These are phyloP conservation scores for Ichneumoninae sp. DNA, from an alignment of 2,888 invertebrate genomes.

Conservation along the genomic window DNA sequence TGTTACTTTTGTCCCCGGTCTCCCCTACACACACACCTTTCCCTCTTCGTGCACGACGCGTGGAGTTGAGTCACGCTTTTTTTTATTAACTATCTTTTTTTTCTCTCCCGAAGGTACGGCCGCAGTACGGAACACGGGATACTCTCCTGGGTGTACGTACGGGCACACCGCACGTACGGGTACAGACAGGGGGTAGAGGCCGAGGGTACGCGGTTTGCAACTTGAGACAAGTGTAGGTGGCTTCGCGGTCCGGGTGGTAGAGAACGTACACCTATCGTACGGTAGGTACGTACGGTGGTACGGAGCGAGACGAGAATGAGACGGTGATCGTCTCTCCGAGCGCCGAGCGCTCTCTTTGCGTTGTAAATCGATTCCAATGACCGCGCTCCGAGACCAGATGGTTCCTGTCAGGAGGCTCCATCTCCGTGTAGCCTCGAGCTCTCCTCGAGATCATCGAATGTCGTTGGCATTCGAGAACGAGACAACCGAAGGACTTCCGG, in stretches of 20 bases:
- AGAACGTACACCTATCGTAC: constrained; percentile 63
- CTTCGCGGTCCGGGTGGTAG: constrained; percentile 67
- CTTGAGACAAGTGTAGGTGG: constrained; percentile 75
- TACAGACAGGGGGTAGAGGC: background rate
- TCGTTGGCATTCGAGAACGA: constrained; percentile 11
- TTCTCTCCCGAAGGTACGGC: background rate
- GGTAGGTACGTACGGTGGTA: constrained; percentile 42
- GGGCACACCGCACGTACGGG: background rate
- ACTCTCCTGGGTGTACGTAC: too few species aligned
- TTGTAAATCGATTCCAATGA: constrained; percentile 81
- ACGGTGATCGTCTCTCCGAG: constrained; percentile 34
- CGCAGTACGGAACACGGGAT: background rate
- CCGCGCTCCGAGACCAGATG: constrained; percentile 72
- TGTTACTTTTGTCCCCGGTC: too few species aligned
- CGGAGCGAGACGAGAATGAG: constrained; percentile 62
- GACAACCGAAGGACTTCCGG: constrained; percentile 36
- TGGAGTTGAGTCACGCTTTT: constrained; percentile 2
- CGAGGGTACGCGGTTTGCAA: constrained; percentile 9
- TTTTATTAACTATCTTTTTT: background rate
- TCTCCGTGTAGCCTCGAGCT: constrained; percentile 17
- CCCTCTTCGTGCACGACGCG: constrained; percentile 10
- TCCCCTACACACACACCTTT: too few species aligned
- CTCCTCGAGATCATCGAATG: constrained; percentile 8
- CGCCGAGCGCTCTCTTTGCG: constrained; percentile 59
- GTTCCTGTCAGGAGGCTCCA: constrained; percentile 74